Base-by-base conservation (phyloP, 2,797 vertebrate genomes). In the Sciurus carolinensis region DNA sequence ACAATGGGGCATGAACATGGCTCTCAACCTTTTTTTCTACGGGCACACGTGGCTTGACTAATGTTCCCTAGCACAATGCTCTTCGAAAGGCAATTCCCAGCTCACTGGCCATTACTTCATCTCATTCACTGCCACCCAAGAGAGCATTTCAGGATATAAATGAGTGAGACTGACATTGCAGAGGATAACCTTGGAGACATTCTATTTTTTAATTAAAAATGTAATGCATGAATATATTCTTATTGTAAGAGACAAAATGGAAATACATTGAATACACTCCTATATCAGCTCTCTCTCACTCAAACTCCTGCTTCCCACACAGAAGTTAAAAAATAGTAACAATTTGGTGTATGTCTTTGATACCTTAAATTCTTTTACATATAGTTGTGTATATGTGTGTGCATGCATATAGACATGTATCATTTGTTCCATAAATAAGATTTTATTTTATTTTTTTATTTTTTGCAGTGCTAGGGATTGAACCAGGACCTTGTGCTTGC, bases 91-190 rank as follows among this genome's bases (percentile, higher is more conserved):
- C 90, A 97, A 96, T 97, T 97, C 95, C 95, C 93, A 90, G 96
- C 87, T 91, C 90, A 96, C 47, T 90, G 91, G 97, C 89, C 94
- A 90, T 97, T 96, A 97, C 93, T 96, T 85, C 90, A 82, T 96
- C 87, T 96, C 93, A 96, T 96, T 97, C 96, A 90, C 92, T 86
- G 93, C 93, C 81, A 98, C 96, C 95, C 97, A 96, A 95, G 97
- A 98, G 96, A 97, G 96, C 95, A 97, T 95, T 96, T 98, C 96
- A 97, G 96, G 94, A 95, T 97, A 97, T 91, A 97, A 97, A 97
- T 94, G 96, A 97, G 76, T 87, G 93, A 95, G 96, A 71, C 93
- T 82, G 96, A 97, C 96, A 93, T 67, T 93, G 93, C 77, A 79
- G 79, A 93, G 72, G 47, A 88, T 93, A 97, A 97, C 96, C 96